These are phyloP conservation scores for Epinephelus fuscoguttatus DNA, from an alignment of 2,113 vertebrate genomes.

Conservation along the genomic window DNA sequence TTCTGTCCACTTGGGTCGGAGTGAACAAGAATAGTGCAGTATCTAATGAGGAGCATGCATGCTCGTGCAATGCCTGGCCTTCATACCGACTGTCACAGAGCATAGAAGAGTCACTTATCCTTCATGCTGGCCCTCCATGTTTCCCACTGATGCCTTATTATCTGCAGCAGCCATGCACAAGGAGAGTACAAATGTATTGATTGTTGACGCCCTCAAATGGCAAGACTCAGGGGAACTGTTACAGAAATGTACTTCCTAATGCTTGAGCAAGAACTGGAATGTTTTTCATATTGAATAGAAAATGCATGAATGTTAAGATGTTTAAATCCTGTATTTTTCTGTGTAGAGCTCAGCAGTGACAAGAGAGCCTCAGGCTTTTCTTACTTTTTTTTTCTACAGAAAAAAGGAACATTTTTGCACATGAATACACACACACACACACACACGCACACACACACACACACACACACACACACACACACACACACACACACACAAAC, in stretches of 20 bases:
- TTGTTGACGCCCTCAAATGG: conserved; percentile 49
- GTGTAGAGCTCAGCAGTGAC: conserved; percentile 1
- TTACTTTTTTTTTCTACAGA: not conserved
- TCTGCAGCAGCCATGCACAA: conserved; percentile 12
- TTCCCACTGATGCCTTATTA: conserved; percentile 52
- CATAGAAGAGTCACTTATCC: conserved; percentile 19
- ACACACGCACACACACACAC: too few species aligned
- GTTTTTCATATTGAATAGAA: conserved; percentile 7
- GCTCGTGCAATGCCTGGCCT: conserved; percentile 28
- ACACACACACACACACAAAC: not conserved
- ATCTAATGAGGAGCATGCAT: conserved; percentile 15
- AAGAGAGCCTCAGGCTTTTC: conserved; percentile 7
- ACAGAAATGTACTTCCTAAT: conserved; percentile 29
- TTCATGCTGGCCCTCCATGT: conserved; percentile 28
- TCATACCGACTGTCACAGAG: conserved; percentile 6
- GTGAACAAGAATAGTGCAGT: conserved; percentile 11
- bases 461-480: not conserved
- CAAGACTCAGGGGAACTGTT: conserved; percentile 2
- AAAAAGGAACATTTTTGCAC: conserved; percentile 7
- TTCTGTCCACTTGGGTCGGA: conserved; percentile 5
- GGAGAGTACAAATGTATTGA: conserved; percentile 49
- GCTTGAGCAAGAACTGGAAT: conserved; percentile 1
- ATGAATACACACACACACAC: conserved; percentile 3
- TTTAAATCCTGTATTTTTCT: conserved; percentile 12
- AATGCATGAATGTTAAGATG: conserved; percentile 9